Base-by-base conservation (phyloP, 2,797 vertebrate genomes). In the Stomatorhinus walkeri region DNA sequence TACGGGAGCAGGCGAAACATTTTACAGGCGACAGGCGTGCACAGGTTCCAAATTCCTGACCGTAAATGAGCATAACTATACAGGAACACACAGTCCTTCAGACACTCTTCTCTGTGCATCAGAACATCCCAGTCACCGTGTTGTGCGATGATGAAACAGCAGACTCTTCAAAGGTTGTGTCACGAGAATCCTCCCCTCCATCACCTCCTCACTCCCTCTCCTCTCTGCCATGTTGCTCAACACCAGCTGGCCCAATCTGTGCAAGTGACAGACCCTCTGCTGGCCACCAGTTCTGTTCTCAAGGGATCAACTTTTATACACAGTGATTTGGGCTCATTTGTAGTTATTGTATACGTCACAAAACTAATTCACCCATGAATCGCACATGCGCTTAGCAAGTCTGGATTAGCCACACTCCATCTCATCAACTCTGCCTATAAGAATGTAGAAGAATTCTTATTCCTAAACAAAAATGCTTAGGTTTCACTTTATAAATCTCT, bases 21-120 rank as follows among this genome's bases (percentile, higher is more conserved):
- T 14, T 51, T 51, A 52, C 84, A 85, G 84, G 49, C 52, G 83
- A 85, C 83, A 22, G 76, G 36, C 76, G 2, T 81, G 76, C 40
- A n/a, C 76, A 85, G 83, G 7, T 85, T 52, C 46, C 24, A 16
- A 85, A 52, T 54, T 85, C 84, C 84, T 85, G 51, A 81, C 40
- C 1, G 2, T 43, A 46, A 81, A 81, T 46, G 40, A 46, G 36
- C 19, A 43, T 19, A 81, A 43, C 19, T 81, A 2, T 76, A 46
- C 76, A 46, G 19, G 36, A 43, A 81, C 76, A 46, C 16, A 46
- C 40, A 2, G 76, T 46, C 76, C 76, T 81, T 81, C 76, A 46
- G 7, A n/a, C 36, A 81, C 19, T n/a, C 19, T 81, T 81, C 40
- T 43, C 40, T 43, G 40, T 43, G 40, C 40, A 43, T 46, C 76